phyloP scores from a whole-genome alignment of 2,888 invertebrate species.

The Gibbula magus region DNA sequence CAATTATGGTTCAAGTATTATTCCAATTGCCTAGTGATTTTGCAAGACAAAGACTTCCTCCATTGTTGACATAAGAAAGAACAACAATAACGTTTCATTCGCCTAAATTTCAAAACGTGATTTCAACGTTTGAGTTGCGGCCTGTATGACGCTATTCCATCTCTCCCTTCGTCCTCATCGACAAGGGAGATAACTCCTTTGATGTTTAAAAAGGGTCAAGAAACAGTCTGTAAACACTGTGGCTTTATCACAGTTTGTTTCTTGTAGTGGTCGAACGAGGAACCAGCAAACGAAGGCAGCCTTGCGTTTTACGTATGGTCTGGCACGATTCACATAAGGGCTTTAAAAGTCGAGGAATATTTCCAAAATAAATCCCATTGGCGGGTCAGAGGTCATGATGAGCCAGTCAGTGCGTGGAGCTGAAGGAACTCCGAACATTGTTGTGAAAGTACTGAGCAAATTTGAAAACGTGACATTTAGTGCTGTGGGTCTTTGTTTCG shows the following conservation, averaged over 20 bases:
- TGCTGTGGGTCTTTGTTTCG: not conserved
- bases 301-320: not conserved
- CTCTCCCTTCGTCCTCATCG: too few relatives aligned
- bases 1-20: too few relatives aligned
- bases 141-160: too few relatives aligned
- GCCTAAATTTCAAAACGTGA: not conserved
- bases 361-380: not conserved
- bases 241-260: not conserved
- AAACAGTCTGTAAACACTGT: not conserved
- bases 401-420: not conserved
- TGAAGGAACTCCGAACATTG: not conserved
- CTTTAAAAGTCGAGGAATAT: not conserved
- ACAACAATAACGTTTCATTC: conserved; percentile 1
- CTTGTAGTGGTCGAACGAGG: not conserved
- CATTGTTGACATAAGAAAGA: not conserved
- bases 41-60: not conserved
- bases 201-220: not conserved
- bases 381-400: not conserved
- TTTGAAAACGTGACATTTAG: not conserved
- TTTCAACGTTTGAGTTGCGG: not conserved
- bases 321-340: not conserved
- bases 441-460: not conserved
- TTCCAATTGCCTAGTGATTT: too few relatives aligned
- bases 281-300: not conserved
- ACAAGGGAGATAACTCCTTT: too few relatives aligned